Evolutionary conservation across 2,888 invertebrate genomes (phyloP), one percentile per base, ranked within the genome.

Genomic region (Pinctada fucata): DNA sequence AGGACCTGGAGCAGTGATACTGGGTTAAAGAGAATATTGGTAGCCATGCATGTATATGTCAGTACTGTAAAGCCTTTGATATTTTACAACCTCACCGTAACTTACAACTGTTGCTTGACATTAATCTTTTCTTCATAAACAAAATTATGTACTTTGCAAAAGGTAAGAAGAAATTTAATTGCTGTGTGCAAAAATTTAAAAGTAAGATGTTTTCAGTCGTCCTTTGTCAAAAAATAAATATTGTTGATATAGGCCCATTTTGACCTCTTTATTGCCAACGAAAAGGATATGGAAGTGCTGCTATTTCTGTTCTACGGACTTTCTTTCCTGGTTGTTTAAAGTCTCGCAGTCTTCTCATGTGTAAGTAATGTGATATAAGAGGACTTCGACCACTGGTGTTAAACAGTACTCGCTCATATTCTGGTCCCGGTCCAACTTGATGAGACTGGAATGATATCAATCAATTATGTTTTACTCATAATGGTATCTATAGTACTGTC

Each of bases 331-430:
- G 87, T 75, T 89, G 88, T 58, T 87, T 82, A 68, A 83, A 86
- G 71, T 88, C 87, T 31, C 85, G 76, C 47, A 91, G 85, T 72
- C 90, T 88, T 71, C 87, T 84, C 88, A 90, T 88, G 81, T 90
- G 88, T 8, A 92, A 88, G 80, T 90, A 92, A 84, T 92, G 92
- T 2, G 90, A 86, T 49, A 92, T 90, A 8, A 92, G 88, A 3
- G 92, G 92, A 82, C 91, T 91, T 6, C 89, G 88, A 5, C 91
- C 92, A n/a, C 87, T 83, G 5, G 90, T 87, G 86, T 91, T 91
- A 82, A 92, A 92, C 81, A 88, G 86, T 2, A 90, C 90, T n/a
- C 90, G 79, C 81, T 91, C 90, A 75, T 89, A 88, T 31, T 88
- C 87, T 0, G 91, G 89, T 2, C 91, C 91, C 48, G 90, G 90